Percentiles rank a stretch among this genome's conserved stretches.
phyloP scores from a whole-genome alignment of 1,140 invertebrate species.

The Gryon sp. region DNA sequence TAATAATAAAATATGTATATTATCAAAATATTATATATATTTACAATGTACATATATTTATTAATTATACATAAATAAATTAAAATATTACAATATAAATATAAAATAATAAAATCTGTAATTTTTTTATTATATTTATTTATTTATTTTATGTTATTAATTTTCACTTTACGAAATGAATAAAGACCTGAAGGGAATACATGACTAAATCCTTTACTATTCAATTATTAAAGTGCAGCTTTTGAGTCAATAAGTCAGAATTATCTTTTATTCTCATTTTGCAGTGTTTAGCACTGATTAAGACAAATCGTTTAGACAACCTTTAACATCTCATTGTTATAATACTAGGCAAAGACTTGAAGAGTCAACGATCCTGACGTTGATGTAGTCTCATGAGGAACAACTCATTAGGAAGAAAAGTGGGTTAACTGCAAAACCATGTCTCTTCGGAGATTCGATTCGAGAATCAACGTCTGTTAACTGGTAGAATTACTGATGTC shows the following conservation, averaged over 20 bases:
- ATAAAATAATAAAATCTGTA: too few relatives aligned
- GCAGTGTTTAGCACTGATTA: constrained; percentile 13
- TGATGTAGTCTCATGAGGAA: constrained; percentile 61
- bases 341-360: constrained; percentile 34
- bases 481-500: constrained; percentile 33
- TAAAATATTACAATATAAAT: too few relatives aligned
- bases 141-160: too few relatives aligned
- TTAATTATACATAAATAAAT: too few relatives aligned
- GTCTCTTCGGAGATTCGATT: constrained; percentile 56
- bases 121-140: too few relatives aligned
- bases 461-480: constrained; percentile 38
- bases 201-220: too few relatives aligned
- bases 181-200: too few relatives aligned
- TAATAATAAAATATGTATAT: too few relatives aligned
- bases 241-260: constrained; percentile 28
- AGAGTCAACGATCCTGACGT: constrained; percentile 50
- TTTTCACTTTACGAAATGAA: too few relatives aligned
- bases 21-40: too few relatives aligned
- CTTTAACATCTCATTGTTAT: constrained; percentile 48
- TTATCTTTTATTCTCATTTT: not conserved
- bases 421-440: constrained; percentile 59
- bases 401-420: constrained; percentile 59
- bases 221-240: too few relatives aligned
- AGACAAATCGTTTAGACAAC: constrained; percentile 34
- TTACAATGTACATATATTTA: too few relatives aligned